A percentile compares a stretch with the other conserved stretches of the same genome.
Evolutionary conservation across 2,888 invertebrate genomes (phyloP).

Genomic region (Trachelus troglodyta): DNA sequence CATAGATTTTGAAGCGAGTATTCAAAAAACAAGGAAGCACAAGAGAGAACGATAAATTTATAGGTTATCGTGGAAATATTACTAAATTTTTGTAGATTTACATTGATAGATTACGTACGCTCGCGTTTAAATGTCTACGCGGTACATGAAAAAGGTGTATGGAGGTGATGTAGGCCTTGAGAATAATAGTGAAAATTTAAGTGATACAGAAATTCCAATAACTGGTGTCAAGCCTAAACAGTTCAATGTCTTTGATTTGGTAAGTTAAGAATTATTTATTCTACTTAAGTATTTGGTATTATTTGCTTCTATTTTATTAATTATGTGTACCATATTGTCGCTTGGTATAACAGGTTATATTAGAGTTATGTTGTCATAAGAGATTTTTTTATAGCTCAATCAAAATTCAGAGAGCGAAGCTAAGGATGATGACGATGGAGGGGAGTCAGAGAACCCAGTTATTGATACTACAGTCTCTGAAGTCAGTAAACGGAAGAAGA

Average conservation of each 20-base stretch:
- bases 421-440: constrained; percentile 76
- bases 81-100: too few relatives aligned
- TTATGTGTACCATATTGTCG: not conserved
- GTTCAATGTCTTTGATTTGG: constrained; percentile 77
- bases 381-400: constrained; percentile 68
- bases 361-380: not conserved
- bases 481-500: constrained; percentile 71
- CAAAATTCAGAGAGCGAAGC: constrained; percentile 78
- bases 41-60: too few relatives aligned
- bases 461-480: constrained; percentile 39
- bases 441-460: constrained; percentile 70
- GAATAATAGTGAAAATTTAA: constrained; percentile 68
- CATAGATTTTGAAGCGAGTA: too few relatives aligned
- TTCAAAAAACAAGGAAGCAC: too few relatives aligned
- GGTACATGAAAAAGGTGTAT: constrained; percentile 75
- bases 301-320: not conserved
- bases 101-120: too few relatives aligned
- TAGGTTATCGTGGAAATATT: too few relatives aligned
- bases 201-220: constrained; percentile 68
- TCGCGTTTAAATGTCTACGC: constrained; percentile 70
- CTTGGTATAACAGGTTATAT: not conserved
- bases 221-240: constrained; percentile 70
- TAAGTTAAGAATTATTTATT: constrained; percentile 61
- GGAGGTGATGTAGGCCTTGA: constrained; percentile 70
- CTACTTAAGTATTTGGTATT: not conserved